Conservation (phyloP, 1,140 invertebrate genomes). For the Maconellicoccus hirsutus region DNA sequence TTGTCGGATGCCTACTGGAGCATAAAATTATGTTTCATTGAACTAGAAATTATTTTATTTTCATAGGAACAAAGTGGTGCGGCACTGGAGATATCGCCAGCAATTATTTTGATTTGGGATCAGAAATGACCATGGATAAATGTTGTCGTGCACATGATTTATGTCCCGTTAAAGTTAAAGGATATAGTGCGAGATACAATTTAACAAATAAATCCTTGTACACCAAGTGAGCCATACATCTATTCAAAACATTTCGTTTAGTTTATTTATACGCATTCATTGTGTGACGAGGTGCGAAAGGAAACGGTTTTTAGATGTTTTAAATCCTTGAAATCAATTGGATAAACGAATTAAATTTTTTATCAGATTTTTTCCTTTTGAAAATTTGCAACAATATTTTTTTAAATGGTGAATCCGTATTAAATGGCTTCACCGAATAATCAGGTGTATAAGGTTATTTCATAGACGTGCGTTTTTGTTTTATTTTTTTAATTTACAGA, state of each 20-base stretch:
- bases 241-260: background rate
- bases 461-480: too few species aligned
- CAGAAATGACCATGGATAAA: conserved; percentile 54
- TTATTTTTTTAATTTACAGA: conserved; percentile 34
- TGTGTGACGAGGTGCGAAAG: background rate
- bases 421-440: too few species aligned
- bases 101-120: conserved; percentile 69
- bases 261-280: background rate
- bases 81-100: conserved; percentile 70
- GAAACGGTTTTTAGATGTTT: background rate
- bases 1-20: background rate
- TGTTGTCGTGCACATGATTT: conserved; percentile 79
- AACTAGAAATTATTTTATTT: background rate
- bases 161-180: conserved; percentile 59
- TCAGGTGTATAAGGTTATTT: too few species aligned
- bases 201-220: conserved; percentile 71
- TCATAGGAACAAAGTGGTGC: conserved; percentile 76
- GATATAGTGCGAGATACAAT: conserved; percentile 60
- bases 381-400: too few species aligned
- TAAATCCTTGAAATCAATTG: background rate
- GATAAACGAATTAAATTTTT: background rate
- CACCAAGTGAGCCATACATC: conserved; percentile 53
- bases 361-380: too few species aligned
- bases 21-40: background rate
- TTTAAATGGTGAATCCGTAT: too few species aligned